Evolutionary conservation across 2,113 vertebrate genomes (phyloP).

Genomic region (Chaetodon trifascialis): DNA sequence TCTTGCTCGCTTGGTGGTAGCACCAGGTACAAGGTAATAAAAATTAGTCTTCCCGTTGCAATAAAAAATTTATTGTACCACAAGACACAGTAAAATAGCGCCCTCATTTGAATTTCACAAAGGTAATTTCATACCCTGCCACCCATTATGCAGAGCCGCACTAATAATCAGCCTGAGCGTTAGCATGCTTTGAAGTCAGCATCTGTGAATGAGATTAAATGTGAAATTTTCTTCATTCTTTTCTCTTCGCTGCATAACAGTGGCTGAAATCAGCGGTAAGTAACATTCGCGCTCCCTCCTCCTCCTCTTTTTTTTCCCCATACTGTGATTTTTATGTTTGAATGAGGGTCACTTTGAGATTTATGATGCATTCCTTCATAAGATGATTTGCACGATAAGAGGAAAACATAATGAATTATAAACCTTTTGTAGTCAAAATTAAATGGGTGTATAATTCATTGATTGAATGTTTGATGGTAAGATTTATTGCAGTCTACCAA

Average conservation of each 20-base stretch:
- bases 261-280: slow-evolving; percentile 77
- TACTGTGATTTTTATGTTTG: background rate
- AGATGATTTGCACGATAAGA: background rate
- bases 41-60: slow-evolving; percentile 76
- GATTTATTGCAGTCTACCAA: background rate
- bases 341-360: background rate
- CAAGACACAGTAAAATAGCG: slow-evolving; percentile 68
- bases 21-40: slow-evolving; percentile 84
- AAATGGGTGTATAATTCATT: slow-evolving; percentile 17
- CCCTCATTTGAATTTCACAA: slow-evolving; percentile 65
- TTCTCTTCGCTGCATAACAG: slow-evolving; percentile 68
- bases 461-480: background rate
- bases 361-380: background rate
- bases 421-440: background rate
- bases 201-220: slow-evolving; percentile 24
- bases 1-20: slow-evolving; percentile 61
- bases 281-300: slow-evolving; percentile 32
- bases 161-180: slow-evolving; percentile 20
- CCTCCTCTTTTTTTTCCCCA: background rate
- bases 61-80: slow-evolving; percentile 82
- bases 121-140: slow-evolving; percentile 64
- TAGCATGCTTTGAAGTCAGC: slow-evolving; percentile 2
- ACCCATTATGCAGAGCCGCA: slow-evolving; percentile 49
- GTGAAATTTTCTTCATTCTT: slow-evolving; percentile 37
- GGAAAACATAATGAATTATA: background rate